These are phyloP conservation scores for Microctonus aethiopoides DNA, from an alignment of 2,888 invertebrate species.

Conservation along the genomic window DNA sequence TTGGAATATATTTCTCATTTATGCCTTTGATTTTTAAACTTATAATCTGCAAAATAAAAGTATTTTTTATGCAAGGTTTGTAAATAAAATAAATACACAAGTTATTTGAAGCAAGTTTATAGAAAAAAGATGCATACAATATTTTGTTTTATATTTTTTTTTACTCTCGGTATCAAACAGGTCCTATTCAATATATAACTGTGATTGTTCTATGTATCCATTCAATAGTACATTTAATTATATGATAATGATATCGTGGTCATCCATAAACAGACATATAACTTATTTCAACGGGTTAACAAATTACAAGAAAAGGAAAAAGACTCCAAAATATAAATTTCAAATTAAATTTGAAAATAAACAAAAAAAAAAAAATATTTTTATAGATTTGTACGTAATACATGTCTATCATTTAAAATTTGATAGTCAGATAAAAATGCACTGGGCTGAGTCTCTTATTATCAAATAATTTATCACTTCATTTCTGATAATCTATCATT, in stretches of 20 bases:
- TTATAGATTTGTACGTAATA: neutral
- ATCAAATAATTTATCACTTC: neutral
- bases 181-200: conserved; percentile 35
- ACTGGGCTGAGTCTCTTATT: neutral
- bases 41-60: neutral
- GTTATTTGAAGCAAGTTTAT: conserved; percentile 46
- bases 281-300: neutral
- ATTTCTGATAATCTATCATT: neutral
- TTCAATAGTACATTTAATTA: neutral
- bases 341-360: neutral
- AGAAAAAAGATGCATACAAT: conserved; percentile 45
- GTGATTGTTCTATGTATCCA: neutral
- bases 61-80: neutral
- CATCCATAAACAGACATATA: conserved; percentile 1
- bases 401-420: neutral
- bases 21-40: too few relatives aligned
- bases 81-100: conserved; percentile 6
- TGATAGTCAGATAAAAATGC: neutral
- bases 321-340: neutral
- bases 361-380: neutral
- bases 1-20: too few relatives aligned
- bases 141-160: conserved; percentile 14
- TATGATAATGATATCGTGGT: neutral
- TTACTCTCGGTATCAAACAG: conserved; percentile 43
- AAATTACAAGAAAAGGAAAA: neutral